Conservation (phyloP, 2,113 vertebrate species). For the Stegastes partitus region DNA sequence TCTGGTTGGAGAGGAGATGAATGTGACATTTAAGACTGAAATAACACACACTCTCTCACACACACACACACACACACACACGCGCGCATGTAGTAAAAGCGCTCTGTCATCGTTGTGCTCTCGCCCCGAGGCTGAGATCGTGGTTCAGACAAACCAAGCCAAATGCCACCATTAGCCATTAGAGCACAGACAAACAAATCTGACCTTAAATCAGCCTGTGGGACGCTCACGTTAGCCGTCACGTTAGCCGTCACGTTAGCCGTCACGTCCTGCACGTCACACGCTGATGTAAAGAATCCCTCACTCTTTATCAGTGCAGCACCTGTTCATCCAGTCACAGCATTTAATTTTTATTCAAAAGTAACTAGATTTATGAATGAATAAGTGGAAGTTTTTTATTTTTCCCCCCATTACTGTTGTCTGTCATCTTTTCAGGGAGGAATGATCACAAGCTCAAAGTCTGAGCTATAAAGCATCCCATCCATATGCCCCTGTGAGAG, state of each 20-base stretch:
- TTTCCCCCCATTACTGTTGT: neutral
- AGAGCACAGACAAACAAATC: slow-evolving; percentile 47
- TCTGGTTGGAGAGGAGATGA: slow-evolving; percentile 56
- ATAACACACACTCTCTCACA: slow-evolving; percentile 29
- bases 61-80: slow-evolving; percentile 17
- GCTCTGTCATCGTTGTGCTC: slow-evolving; percentile 62
- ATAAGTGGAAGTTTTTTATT: neutral
- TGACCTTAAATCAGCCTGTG: slow-evolving; percentile 42
- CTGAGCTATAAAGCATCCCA: neutral
- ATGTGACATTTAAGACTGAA: slow-evolving; percentile 59
- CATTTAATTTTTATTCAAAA: neutral
- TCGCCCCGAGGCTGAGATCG: slow-evolving; percentile 18
- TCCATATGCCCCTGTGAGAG: neutral
- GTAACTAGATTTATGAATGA: neutral
- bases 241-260: slow-evolving; percentile 1
- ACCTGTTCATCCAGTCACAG: neutral
- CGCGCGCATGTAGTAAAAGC: slow-evolving; percentile 30
- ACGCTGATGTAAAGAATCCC: neutral
- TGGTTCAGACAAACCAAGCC: slow-evolving; percentile 46
- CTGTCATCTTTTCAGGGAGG: neutral
- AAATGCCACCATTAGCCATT: slow-evolving; percentile 48
- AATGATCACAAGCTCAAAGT: neutral
- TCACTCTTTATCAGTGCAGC: neutral
- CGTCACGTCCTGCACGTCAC: neutral
- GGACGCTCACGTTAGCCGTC: neutral